phyloP scores from a whole-genome alignment of 2,113 vertebrate genomes.

The Corvus hawaiiensis region DNA sequence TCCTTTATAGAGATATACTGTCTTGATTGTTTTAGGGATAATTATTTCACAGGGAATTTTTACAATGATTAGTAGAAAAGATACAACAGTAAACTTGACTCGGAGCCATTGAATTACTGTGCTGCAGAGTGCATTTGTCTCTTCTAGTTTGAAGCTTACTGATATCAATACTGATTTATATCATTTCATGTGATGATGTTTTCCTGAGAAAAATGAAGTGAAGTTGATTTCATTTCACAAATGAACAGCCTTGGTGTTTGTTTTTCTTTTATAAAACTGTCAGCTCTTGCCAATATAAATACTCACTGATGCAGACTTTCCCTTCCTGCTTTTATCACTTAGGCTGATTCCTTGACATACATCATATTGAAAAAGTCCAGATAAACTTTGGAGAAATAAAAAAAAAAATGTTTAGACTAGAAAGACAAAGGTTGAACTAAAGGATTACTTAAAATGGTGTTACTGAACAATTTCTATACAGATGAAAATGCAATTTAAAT shows the following conservation, averaged over 20 bases:
- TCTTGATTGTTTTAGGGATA: conserved; percentile 84
- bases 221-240: conserved; percentile 71
- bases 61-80: conserved; percentile 72
- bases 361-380: conserved; percentile 68
- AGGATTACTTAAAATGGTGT: conserved; percentile 40
- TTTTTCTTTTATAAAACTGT: conserved; percentile 73
- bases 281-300: conserved; percentile 80
- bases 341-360: conserved; percentile 58
- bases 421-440: conserved; percentile 52
- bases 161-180: conserved; percentile 69
- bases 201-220: conserved; percentile 65
- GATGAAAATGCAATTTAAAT: conserved; percentile 27
- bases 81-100: conserved; percentile 73
- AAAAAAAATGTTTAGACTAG: conserved; percentile 68
- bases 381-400: conserved; percentile 56
- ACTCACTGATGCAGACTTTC: conserved; percentile 75
- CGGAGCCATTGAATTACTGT: conserved; percentile 56
- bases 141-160: conserved; percentile 35
- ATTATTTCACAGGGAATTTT: conserved; percentile 76
- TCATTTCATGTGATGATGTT: conserved; percentile 58
- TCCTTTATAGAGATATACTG: conserved; percentile 75
- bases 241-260: conserved; percentile 70
- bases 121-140: conserved; percentile 59
- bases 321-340: conserved; percentile 72
- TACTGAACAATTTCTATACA: conserved; percentile 28